phyloP scores from a whole-genome alignment of 2,888 invertebrate species.

The Drosophila atroscutellata region DNA sequence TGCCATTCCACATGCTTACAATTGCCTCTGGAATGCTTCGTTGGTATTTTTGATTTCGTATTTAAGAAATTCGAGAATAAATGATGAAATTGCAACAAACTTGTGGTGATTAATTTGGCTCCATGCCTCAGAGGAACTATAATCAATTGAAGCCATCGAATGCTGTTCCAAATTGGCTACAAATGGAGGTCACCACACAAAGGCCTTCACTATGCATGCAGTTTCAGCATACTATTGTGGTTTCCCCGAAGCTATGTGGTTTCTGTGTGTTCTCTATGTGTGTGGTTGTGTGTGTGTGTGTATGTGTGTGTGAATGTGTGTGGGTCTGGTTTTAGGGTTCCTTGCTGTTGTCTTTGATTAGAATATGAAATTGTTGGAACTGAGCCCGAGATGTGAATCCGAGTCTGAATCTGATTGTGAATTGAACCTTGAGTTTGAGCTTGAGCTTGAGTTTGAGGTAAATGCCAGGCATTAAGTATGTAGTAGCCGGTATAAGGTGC shows the following conservation, averaged over 20 bases:
- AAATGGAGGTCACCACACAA: neutral
- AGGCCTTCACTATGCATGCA: neutral
- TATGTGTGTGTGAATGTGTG: neutral
- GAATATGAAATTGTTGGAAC: constrained; percentile 41
- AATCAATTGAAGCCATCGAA: constrained; percentile 7
- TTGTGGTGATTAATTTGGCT: neutral
- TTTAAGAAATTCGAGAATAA: neutral
- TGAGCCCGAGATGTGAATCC: constrained; percentile 14
- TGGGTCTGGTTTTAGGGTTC: constrained; percentile 9
- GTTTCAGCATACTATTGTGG: constrained; percentile 23
- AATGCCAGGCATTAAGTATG: neutral
- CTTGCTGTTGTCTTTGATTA: constrained; percentile 53
- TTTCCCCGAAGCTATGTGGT: constrained; percentile 22
- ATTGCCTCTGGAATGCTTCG: neutral
- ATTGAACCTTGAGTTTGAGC: constrained; percentile 11
- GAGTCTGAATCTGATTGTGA: constrained; percentile 7
- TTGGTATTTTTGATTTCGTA: neutral
- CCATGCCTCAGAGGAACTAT: neutral
- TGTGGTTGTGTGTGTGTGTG: neutral
- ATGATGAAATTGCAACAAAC: neutral
- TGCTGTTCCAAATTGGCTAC: neutral
- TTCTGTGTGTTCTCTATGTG: neutral
- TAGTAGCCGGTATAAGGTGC: neutral
- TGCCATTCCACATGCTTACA: neutral
- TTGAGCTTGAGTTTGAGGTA: constrained; percentile 13